These are phyloP conservation scores for Pollimyrus isidori DNA, from an alignment of 2,113 vertebrate species.

Conservation along the genomic window DNA sequence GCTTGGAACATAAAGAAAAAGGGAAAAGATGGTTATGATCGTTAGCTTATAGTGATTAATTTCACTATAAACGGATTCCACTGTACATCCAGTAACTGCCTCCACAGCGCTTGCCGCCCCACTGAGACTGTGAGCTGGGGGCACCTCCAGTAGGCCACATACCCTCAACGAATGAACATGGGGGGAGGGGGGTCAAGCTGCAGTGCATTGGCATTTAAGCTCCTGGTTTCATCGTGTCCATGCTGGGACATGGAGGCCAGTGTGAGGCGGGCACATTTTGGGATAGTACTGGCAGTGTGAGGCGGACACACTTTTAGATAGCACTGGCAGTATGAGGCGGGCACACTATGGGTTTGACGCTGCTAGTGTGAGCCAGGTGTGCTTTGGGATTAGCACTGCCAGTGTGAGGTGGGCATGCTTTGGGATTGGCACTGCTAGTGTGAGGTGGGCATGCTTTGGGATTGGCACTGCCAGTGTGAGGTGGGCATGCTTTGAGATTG, in stretches of 20 bases:
- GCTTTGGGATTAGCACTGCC: constrained; percentile 42
- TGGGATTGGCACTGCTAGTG: constrained; percentile 28
- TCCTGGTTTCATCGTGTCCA: neutral
- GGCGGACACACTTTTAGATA: neutral
- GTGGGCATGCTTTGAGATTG: constrained; percentile 25
- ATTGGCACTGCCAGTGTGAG: constrained; percentile 29
- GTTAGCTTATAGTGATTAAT: too few relatives aligned
- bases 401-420: constrained; percentile 34
- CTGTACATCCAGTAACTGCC: constrained; percentile 13
- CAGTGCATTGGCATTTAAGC: neutral
- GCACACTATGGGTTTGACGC: too few relatives aligned
- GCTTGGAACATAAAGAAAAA: too few relatives aligned
- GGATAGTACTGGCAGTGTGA: neutral
- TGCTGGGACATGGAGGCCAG: neutral
- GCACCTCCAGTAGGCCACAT: neutral
- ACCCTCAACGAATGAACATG: neutral
- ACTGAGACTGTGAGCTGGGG: neutral
- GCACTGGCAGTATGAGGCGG: neutral
- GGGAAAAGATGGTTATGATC: too few relatives aligned
- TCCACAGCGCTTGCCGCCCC: neutral
- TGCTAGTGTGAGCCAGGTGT: constrained; percentile 33
- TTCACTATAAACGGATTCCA: too few relatives aligned
- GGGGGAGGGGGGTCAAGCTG: neutral
- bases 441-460: neutral
- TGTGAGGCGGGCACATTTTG: neutral